A percentile compares a stretch with the other conserved stretches of the same genome.
Evolutionary conservation across 2,797 vertebrate species (phyloP).

Genomic region (Hozukius guyotensis): DNA sequence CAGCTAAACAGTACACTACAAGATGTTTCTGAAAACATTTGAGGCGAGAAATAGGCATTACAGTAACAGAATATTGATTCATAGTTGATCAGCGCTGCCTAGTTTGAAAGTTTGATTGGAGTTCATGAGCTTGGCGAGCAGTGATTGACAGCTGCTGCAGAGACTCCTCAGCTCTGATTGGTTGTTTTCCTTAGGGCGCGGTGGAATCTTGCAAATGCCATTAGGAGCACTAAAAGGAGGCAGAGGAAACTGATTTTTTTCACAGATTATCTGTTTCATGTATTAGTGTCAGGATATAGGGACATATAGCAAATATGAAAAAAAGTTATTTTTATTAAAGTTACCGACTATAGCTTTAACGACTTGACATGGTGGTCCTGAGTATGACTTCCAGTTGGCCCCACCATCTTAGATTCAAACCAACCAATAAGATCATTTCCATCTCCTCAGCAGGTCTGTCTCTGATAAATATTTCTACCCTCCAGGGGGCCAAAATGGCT

Average conservation of each 20-base stretch:
- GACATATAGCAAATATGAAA: background rate
- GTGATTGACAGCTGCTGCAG: background rate
- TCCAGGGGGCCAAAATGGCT: background rate
- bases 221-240: no score
- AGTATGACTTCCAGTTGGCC: background rate
- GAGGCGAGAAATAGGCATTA: no score
- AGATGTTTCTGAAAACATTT: no score
- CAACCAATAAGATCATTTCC: background rate
- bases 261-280: no score
- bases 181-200: background rate
- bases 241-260: no score
- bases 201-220: no score
- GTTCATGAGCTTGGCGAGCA: background rate
- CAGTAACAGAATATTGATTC: no score
- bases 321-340: background rate
- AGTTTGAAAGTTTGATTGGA: no score
- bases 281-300: background rate
- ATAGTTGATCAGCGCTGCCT: no score
- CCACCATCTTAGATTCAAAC: background rate
- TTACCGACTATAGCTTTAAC: background rate
- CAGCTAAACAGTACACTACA: no score
- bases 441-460: background rate
- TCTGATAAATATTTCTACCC: background rate
- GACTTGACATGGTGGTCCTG: background rate
- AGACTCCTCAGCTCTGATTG: background rate